Base-by-base conservation (phyloP, 2,113 vertebrate genomes). In the Ochotona curzoniae region DNA sequence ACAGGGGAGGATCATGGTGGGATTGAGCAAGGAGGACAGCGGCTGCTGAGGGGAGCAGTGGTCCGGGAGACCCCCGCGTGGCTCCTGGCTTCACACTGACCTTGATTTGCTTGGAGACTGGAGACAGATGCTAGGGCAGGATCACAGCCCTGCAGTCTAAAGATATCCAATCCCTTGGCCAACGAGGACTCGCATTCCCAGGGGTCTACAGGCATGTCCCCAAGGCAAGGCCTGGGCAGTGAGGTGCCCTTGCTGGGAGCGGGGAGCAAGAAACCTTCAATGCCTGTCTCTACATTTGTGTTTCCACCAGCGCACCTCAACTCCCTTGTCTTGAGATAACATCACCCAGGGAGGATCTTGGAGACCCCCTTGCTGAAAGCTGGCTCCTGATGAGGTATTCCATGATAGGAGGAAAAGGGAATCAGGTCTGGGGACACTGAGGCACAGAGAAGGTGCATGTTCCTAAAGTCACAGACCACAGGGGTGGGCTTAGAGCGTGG, bases 1-100 rank as follows among this genome's bases (percentile, higher is more conserved):
- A 1, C 4, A 0, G 7, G 51, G 44, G 44, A 71, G 54, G 17
- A 17, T 6, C 0, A 12, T 7, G 1, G 8, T 25, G 4, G 8
- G 23, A 2, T 0, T 20, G 23, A 69, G 49, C 38, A 15, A 60
- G 86, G 54, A 76, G 35, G 54, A 49, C 28, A 54, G 80, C 15
- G 2, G 0, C 26, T 13, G 38, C 2, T 1, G 9, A 1, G 47
- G 32, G 61, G 60, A 47, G 14, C 30, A 26, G 21, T 3, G 51
- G 54, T 25, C 21, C 32, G 38, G 25, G 57, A 67, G 23, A 38
- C n/a, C 23, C 7, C 28, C 2, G 1, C 4, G 3, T 51, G 17
- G 25, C 66, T 57, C 35, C 49, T 4, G 0, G 47, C 23, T n/a
- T 85, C 57, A 17, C 3, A 0, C 18, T 14, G 25, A 28, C 49